Base-by-base conservation (phyloP, 2,888 invertebrate genomes). In the Abscondita cerata region DNA sequence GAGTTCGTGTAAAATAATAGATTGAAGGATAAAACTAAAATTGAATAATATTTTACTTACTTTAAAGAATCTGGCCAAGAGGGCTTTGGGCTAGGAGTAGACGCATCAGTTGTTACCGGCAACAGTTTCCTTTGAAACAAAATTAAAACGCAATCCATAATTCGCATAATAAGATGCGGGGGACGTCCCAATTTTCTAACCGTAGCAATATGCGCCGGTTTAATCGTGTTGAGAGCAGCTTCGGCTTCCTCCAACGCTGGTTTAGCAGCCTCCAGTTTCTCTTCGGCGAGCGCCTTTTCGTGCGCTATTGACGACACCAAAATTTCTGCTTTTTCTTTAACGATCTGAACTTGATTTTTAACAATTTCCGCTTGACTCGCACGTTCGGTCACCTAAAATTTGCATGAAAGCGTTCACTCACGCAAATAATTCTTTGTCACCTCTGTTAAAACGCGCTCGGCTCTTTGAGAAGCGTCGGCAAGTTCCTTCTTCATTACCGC, bases 21-120 rank as follows among this genome's bases (percentile, higher is more conserved):
- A 25, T 25, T 25, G 25, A 4, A 25, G 25, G 9, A 33, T 33
- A 33, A 33, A 33, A 33, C 6, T n/a, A n/a, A 4, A 25, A 6
- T 25, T 25, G 2, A 6, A 25, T 25, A 25, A 25, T 25, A 25
- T 25, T 25, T 25, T 25, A 41, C 9, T 64, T 71, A 89, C 85
- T 97, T 98, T 44, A 98, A 82, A 0, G 97, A 96, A 79, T 98
- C 98, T 5, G 91, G 88, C 98, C 98, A 98, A 0, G 96, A 96
- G 1, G 98, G 97, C 75, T 96, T 97, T 0, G 95, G 91, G 76
- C 94, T 95, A 0, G 90, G 87, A 0, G 90, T 87, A 25, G 93
- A 87, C 0, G 89, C 86, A 77, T 98, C 98, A 2, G 89, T 85
- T 70, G 90, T 88, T 3, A 93, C 87, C 0, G 93, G 87, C 77